These are phyloP conservation scores for Craniophora ligustri DNA, from an alignment of 2,888 invertebrate genomes.

Conservation along the genomic window DNA sequence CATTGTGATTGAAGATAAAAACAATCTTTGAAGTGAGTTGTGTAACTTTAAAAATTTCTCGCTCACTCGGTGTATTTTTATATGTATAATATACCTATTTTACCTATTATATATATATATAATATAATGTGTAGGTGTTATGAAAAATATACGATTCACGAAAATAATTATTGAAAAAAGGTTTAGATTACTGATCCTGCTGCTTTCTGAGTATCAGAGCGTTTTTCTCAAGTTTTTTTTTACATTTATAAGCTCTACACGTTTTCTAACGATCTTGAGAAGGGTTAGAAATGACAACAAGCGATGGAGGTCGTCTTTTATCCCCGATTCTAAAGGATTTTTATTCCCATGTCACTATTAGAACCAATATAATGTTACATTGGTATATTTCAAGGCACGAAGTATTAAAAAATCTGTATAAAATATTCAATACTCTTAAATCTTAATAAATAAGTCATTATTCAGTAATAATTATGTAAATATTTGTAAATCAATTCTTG, in stretches of 20 bases:
- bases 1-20: no score
- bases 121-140: no score
- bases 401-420: not conserved
- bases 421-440: not conserved
- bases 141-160: no score
- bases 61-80: not conserved
- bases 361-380: conserved; percentile 37
- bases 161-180: not conserved
- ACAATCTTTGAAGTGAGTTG: no score
- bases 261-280: conserved; percentile 67
- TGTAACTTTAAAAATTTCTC: not conserved
- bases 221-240: conserved; percentile 37
- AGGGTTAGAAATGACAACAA: conserved; percentile 73
- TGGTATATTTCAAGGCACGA: not conserved
- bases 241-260: conserved; percentile 65
- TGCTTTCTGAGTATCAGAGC: not conserved
- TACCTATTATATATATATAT: no score
- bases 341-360: conserved; percentile 60
- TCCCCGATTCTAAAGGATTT: conserved; percentile 64
- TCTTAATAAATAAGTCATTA: no score
- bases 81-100: not conserved
- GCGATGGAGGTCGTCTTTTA: conserved; percentile 70
- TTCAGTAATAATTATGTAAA: not conserved
- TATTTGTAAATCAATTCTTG: not conserved
- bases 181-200: not conserved